Evolutionary conservation across 1,140 invertebrate species (phyloP), one percentile per base, ranked within the genome.

Genomic region (Psilanteris sp.): DNA sequence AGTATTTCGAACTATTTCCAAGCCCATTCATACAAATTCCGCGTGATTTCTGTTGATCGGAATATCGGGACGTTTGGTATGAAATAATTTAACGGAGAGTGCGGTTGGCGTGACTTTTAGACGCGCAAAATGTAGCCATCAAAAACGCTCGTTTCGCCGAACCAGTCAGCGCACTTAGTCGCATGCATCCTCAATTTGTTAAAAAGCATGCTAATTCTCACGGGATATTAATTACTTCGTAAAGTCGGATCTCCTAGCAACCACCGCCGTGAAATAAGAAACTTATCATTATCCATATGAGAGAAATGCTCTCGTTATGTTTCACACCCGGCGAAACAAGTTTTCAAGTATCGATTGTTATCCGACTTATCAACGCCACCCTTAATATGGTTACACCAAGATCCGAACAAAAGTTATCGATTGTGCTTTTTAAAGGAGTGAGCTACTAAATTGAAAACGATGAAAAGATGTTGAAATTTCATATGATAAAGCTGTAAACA

Each of bases 171-270:
- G 59, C 59, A 64, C 46, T 64, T 64, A 52, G 37, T 29, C 34
- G 36, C 36, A 6, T 50, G 46, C 37, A 50, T 52, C 14, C 59
- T 52, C 37, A 64, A 64, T 64, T 64, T 64, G 36, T 52, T 64
- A 64, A 64, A 62, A 64, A 64, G 59, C 46, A 52, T 52, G 37
- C 59, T 52, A 52, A 64, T 64, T 64, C 18, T 52, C 37, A 26
- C 46, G 16, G 10, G 36, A 52, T 34, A 64, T 64, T 52, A 64
- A 52, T 64, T 64, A 41, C 46, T 31, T 8, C 44, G 27, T 41
- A 43, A 31, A 46, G 8, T 27, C 7, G 34, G 15, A 41, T 57
- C 10, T 37, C 52, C 37, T 57, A 24, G 27, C 43, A 62, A 62
- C 31, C 24, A 34, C 14, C 32, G 2, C 26, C 7, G 32, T 22